Conservation (phyloP, 2,888 invertebrate genomes). For the Trimorus sp. region DNA sequence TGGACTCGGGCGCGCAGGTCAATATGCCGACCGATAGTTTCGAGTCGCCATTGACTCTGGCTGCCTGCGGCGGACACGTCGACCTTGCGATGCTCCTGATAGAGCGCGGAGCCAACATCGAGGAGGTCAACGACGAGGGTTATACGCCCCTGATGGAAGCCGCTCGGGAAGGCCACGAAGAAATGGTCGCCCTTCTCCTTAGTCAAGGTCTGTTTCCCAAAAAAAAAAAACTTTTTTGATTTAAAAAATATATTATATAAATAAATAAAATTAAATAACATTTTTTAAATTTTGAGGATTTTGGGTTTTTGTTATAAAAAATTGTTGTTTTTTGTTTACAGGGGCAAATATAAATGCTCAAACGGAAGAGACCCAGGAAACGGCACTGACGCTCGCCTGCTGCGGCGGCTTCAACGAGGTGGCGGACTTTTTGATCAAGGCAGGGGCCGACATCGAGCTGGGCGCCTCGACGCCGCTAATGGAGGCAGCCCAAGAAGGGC, state of each 20-base stretch:
- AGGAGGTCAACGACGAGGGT: constrained; percentile 99
- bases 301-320: no score
- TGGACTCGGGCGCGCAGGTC: constrained; percentile 99
- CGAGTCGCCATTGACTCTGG: constrained; percentile 98
- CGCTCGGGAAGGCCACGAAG: constrained; percentile 98
- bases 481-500: constrained; percentile 99
- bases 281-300: no score
- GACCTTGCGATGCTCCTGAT: constrained; percentile 97
- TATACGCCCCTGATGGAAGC: constrained; percentile 99
- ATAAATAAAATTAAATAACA: no score
- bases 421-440: constrained; percentile 96
- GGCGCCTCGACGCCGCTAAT: constrained; percentile 98
- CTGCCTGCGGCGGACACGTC: constrained; percentile 99
- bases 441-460: constrained; percentile 96
- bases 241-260: no score
- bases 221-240: background rate
- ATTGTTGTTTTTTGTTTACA: background rate
- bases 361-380: constrained; percentile 99
- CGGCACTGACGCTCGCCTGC: constrained; percentile 95
- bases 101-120: constrained; percentile 98
- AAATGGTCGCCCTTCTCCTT: constrained; percentile 97
- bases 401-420: constrained; percentile 98
- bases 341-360: constrained; percentile 98
- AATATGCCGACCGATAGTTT: constrained; percentile 99
- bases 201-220: constrained; percentile 85